A percentile compares a stretch with the other conserved stretches of the same genome.
Evolutionary conservation across 2,797 vertebrate species (phyloP).

Genomic region (Mus minutoides): DNA sequence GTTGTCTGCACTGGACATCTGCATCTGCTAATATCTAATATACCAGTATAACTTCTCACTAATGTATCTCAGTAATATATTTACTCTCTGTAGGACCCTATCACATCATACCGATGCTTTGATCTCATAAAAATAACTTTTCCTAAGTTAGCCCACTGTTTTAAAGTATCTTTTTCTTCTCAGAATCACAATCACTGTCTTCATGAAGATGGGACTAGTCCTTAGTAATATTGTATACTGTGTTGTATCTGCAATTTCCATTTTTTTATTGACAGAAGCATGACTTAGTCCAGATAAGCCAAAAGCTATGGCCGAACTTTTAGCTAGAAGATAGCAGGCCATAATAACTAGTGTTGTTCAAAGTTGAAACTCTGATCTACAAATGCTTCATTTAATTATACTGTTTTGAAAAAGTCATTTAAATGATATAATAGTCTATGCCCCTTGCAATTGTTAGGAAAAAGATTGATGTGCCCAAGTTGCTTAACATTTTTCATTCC

Average conservation of each 20-base stretch:
- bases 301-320: not conserved
- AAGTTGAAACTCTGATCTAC: not conserved
- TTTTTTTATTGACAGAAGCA: slow-evolving; percentile 26
- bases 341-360: not conserved
- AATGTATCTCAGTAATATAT: not conserved
- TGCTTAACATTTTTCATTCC: not conserved
- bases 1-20: not conserved
- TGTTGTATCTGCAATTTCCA: not conserved
- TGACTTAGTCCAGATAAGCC: not conserved
- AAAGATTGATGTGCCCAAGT: not conserved
- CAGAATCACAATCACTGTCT: not conserved
- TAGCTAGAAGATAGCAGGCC: not conserved
- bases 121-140: not conserved
- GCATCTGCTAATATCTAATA: not conserved
- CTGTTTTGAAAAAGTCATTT: not conserved
- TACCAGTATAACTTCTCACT: not conserved
- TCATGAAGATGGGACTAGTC: not conserved
- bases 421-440: not conserved
- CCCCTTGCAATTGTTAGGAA: not conserved
- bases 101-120: not conserved
- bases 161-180: slow-evolving; percentile 3
- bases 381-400: not conserved
- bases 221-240: not conserved
- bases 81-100: not conserved
- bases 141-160: not conserved